Evolutionary conservation across 2,797 vertebrate species (phyloP).

Genomic region (Oreochromis grahami): DNA sequence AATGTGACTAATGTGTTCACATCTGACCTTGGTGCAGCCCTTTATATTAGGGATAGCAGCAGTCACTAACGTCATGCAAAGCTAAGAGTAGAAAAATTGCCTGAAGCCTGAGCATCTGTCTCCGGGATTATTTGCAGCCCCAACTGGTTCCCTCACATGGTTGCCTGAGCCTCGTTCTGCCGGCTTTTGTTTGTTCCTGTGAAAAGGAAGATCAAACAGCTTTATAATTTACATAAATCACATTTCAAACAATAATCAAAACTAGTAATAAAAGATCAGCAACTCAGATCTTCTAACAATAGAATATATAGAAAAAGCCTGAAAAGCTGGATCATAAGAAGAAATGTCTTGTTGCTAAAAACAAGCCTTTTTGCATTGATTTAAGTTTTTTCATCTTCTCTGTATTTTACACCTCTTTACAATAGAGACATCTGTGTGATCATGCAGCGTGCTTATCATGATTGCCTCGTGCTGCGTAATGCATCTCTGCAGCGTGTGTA

Average conservation of each 20-base stretch:
- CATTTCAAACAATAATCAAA: background rate
- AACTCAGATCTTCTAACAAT: background rate
- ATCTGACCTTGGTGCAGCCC: background rate
- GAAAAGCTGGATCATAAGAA: background rate
- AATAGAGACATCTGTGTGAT: background rate
- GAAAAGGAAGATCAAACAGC: background rate
- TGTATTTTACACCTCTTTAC: background rate
- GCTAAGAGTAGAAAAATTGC: background rate
- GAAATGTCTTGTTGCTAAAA: background rate
- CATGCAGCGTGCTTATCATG: background rate
- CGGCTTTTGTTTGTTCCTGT: background rate
- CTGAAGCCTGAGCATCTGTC: background rate
- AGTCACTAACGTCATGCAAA: background rate
- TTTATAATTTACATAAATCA: background rate
- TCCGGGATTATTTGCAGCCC: background rate
- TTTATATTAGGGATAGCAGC: background rate
- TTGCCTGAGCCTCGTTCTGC: background rate
- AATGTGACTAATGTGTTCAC: background rate
- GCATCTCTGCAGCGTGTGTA: background rate
- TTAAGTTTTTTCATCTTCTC: rapidly evolving
- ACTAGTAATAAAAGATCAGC: background rate
- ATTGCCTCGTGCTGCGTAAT: background rate
- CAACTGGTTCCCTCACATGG: background rate
- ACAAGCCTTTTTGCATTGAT: rapidly evolving
- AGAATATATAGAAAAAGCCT: background rate